Base-by-base conservation (phyloP, 35 echinoderm and acorn worm species). In the Acanthaster planci region DNA sequence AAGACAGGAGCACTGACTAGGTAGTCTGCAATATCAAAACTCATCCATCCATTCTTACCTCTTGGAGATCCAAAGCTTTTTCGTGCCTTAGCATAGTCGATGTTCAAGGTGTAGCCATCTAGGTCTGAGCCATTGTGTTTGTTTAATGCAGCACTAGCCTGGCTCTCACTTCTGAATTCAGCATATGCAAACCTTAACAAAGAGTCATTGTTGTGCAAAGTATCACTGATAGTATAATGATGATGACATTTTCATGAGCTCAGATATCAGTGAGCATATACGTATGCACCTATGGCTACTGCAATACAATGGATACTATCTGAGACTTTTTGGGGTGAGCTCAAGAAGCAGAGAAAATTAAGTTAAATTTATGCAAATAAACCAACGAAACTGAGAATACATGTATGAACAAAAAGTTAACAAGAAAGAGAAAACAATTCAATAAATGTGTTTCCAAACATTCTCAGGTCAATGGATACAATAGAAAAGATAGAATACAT, bases 121-220 rank as follows among this genome's bases (percentile, higher is more conserved):
- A 35, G 44, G 0, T 86, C 84, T 2, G 39, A 38, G 14, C 84
- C 84, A 0, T 38, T 10, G 22, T 77, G 50, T 51, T 78, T 53
- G 15, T 55, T 68, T 21, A 86, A 54, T 23, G 84, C 84, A 31
- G 52, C 68, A 26, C 52, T 31, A 17, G 84, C 84, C 18, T 64
- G 26, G 1, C 39, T 47, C n/a, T 78, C 37, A 59, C 52, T 51
- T 21, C 36, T n/a, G 37, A 52, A 86, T 26, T 86, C 84, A 9
- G 75, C 84, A 77, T 86, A 86, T 8, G 84, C 84, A 78, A 86
- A 86, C 68, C 84, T 86, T 32, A 31, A 79, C 18, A 15, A 79
- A 44, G 1, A 3, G n/a, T 21, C 29, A 12, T 5, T 44, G 77
- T 44, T 37, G 17, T 14, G 30, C 5, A 78, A 35, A 36, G 14